Evolutionary conservation across 2,113 vertebrate species (phyloP).

Genomic region (Lipophrys pholis): DNA sequence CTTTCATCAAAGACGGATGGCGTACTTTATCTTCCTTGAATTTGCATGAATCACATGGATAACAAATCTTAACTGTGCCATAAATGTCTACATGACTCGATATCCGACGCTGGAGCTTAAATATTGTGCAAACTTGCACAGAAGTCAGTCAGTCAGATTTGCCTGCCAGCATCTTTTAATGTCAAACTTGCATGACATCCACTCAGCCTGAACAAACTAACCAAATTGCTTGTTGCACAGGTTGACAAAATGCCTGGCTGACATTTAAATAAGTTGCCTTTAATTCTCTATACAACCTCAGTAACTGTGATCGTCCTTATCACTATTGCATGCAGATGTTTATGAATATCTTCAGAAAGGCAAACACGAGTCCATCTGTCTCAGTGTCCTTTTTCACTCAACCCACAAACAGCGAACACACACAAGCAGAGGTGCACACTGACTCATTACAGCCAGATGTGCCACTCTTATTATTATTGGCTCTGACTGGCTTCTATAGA

Average conservation of each 20-base stretch:
- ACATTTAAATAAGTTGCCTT: not conserved
- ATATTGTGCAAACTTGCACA: not conserved
- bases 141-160: not conserved
- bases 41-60: not conserved
- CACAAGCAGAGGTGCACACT: slow-evolving; percentile 7
- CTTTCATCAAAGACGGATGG: not conserved
- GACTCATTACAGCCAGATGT: slow-evolving; percentile 60
- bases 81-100: not conserved
- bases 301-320: not conserved
- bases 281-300: not conserved
- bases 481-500: slow-evolving; percentile 61
- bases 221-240: not conserved
- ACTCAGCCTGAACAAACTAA: not conserved
- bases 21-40: not conserved
- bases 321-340: not conserved
- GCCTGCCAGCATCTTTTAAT: not conserved
- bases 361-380: not conserved
- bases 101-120: not conserved
- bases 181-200: slow-evolving; percentile 2
- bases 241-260: not conserved
- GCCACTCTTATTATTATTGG: slow-evolving; percentile 56
- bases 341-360: slow-evolving; percentile 2
- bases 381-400: slow-evolving; percentile 4
- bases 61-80: not conserved
- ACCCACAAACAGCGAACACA: slow-evolving; percentile 1